phyloP scores from a whole-genome alignment of 1,140 invertebrate species.

The Drosophila ironensis region DNA sequence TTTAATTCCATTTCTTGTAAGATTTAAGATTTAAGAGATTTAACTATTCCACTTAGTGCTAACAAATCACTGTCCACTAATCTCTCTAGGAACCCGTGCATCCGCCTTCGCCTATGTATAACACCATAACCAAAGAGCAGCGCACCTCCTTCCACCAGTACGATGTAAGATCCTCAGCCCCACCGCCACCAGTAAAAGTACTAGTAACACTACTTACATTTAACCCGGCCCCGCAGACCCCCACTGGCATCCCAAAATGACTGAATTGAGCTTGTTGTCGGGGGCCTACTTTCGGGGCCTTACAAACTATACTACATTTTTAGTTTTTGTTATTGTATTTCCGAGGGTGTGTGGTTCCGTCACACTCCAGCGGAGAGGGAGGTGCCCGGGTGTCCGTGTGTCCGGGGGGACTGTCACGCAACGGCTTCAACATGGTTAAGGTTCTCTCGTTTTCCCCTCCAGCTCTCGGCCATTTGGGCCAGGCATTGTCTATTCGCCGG shows the following conservation, averaged over 20 bases:
- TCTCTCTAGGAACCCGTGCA: slow-evolving; percentile 69
- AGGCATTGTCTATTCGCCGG: slow-evolving; percentile 33
- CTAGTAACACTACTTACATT: slow-evolving; percentile 37
- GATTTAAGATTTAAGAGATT: neutral
- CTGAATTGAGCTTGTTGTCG: slow-evolving; percentile 44
- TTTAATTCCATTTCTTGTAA: neutral
- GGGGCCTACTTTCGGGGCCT: slow-evolving; percentile 24
- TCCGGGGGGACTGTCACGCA: slow-evolving; percentile 59
- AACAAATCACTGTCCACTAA: slow-evolving; percentile 20
- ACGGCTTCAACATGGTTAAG: slow-evolving; percentile 64
- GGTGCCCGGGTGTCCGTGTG: no score
- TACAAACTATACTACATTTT: neutral
- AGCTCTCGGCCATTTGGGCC: no score
- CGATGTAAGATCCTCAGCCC: slow-evolving; percentile 73
- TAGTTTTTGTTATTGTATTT: neutral
- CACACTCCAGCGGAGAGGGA: slow-evolving; percentile 50
- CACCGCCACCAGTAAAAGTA: slow-evolving; percentile 13
- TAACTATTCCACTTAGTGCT: neutral
- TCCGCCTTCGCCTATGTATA: slow-evolving; percentile 81
- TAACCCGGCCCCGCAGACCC: slow-evolving; percentile 8
- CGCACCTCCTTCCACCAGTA: slow-evolving; percentile 77
- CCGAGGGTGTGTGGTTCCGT: slow-evolving; percentile 44
- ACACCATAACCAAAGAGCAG: slow-evolving; percentile 76
- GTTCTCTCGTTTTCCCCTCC: slow-evolving; percentile 35
- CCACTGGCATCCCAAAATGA: slow-evolving; percentile 39